These are phyloP conservation scores for Trachops cirrhosus DNA, from an alignment of 2,797 vertebrate genomes.

Conservation along the genomic window DNA sequence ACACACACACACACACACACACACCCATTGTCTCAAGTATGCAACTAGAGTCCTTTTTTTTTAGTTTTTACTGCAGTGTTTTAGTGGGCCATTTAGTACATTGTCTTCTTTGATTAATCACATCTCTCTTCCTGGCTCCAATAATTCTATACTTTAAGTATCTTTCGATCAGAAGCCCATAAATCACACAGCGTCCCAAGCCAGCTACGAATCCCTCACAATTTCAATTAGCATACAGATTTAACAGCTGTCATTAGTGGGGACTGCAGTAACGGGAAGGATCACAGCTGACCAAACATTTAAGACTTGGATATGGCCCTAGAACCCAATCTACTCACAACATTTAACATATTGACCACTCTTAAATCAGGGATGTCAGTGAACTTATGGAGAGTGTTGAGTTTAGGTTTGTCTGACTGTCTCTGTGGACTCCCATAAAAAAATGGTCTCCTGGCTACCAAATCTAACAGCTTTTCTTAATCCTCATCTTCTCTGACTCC, in stretches of 20 bases:
- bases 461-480: neutral
- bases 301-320: neutral
- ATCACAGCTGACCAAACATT: neutral
- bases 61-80: constrained; percentile 35
- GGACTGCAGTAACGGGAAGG: neutral
- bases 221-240: constrained; percentile 50
- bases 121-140: constrained; percentile 60
- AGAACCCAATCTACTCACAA: neutral
- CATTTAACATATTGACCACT: neutral
- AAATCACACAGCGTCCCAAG: constrained; percentile 83
- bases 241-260: neutral
- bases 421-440: neutral
- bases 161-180: constrained; percentile 76
- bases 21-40: neutral
- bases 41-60: constrained; percentile 4
- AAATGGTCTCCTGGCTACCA: neutral
- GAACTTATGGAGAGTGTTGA: neutral
- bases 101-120: constrained; percentile 73
- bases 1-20: neutral
- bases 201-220: constrained; percentile 66
- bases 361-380: neutral
- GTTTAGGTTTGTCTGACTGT: neutral
- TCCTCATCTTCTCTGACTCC: neutral
- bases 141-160: constrained; percentile 78
- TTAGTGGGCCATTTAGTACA: constrained; percentile 54